These are phyloP conservation scores for Lemur catta DNA, from an alignment of 2,797 vertebrate species.

Conservation along the genomic window DNA sequence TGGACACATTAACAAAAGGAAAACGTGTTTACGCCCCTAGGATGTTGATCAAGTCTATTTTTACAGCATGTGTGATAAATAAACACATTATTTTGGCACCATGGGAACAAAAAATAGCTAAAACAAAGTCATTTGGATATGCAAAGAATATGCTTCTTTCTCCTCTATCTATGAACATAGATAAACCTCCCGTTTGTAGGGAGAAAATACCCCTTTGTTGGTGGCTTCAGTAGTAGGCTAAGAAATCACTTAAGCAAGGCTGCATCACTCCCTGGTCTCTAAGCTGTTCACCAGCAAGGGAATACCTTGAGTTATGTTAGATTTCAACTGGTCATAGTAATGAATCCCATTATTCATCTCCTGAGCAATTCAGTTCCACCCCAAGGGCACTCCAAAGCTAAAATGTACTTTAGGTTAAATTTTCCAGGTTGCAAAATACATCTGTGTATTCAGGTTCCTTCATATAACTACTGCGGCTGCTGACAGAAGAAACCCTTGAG, in stretches of 20 bases:
- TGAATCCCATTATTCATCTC: constrained; percentile 67
- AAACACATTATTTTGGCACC: background rate
- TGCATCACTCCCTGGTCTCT: background rate
- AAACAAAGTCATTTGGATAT: background rate
- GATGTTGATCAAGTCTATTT: background rate
- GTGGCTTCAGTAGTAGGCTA: background rate
- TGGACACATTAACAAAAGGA: background rate
- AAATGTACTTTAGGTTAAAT: constrained; percentile 60
- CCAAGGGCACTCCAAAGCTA: constrained; percentile 54
- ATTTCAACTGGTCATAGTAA: constrained; percentile 55
- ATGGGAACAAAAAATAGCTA: background rate
- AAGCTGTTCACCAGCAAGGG: background rate
- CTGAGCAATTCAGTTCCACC: constrained; percentile 34
- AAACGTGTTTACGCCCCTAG: background rate
- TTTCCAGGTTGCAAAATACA: constrained; percentile 52
- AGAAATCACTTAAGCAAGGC: background rate
- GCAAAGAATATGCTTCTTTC: background rate
- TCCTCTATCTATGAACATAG: background rate
- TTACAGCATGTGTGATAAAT: background rate
- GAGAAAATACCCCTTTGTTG: background rate
- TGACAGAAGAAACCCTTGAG: constrained; percentile 47
- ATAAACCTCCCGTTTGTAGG: background rate
- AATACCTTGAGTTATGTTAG: constrained; percentile 37
- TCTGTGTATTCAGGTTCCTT: constrained; percentile 3
- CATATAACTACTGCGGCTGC: background rate